Evolutionary conservation across 2,113 vertebrate species (phyloP), one percentile per base, ranked within the genome.

Genomic region (Cranoglanis bouderius): DNA sequence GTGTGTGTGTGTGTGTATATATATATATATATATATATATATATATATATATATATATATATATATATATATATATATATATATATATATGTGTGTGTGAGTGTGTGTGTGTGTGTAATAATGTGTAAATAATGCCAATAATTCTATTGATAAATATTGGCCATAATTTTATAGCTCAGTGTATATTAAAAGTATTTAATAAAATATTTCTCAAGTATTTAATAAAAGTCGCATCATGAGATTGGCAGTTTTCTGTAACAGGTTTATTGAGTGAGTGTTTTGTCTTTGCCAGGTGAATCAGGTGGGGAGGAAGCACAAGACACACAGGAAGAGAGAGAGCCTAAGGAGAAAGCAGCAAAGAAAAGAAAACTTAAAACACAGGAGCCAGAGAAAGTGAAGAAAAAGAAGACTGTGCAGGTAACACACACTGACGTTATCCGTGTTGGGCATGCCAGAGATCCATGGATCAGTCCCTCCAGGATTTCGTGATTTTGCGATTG

Each of bases 361-460:
- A 94, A 92, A 93, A 95, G 94, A 89, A 96, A 94, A 89, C 87
- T 32, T 57, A 72, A 85, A 51, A 65, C 92, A 8, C 93, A 93
- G 87, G 91, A 89, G 70, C 82, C 78, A 6, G 81, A 29, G 0
- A 90, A 93, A 10, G 91, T 91, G 8, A 94, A 95, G 91, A 96
- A 55, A 86, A 96, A 87, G 91, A 94, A 94, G 80, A 94, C 91
- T 86, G 94, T 94, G 63, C 40, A 83, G 53, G 80, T 89, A 81
- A 88, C 18, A 35, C 38, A 75, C 13, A 43, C 38, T 49, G 57
- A 51, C 3, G 1, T 26, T 43, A 43, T 46, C 13, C 14, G 0
- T 74, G 35, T 72, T 21, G 10, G 21, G 26, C 9, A 29, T n/a
- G 9, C 32, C 57, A 55, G 59, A 61, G 63, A 6, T 35, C 14